These are phyloP conservation scores for Belgica antarctica DNA, from an alignment of 2,888 invertebrate genomes.

Conservation along the genomic window DNA sequence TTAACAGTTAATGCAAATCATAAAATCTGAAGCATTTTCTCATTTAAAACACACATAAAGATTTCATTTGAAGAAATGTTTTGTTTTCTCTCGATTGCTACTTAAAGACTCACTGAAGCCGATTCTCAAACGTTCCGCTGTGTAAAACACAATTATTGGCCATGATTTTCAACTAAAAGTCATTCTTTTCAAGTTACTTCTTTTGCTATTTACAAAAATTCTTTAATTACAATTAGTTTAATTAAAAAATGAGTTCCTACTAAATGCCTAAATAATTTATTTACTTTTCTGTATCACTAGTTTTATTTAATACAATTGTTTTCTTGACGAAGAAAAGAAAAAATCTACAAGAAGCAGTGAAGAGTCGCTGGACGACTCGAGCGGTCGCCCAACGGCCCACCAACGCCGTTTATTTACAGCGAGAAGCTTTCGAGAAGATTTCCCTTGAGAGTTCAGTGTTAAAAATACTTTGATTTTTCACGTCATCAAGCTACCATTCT, in stretches of 20 bases:
- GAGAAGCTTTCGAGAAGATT: neutral
- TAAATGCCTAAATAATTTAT: slow-evolving; percentile 42
- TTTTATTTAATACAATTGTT: slow-evolving; percentile 35
- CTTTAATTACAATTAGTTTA: slow-evolving; percentile 4
- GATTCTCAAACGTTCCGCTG: no score
- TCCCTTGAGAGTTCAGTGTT: neutral
- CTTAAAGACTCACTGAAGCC: no score
- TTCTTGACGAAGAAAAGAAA: slow-evolving; percentile 13
- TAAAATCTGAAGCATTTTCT: no score
- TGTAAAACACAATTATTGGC: no score
- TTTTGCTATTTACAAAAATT: neutral
- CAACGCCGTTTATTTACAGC: neutral
- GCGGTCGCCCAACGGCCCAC: neutral
- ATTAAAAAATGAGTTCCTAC: slow-evolving; percentile 22
- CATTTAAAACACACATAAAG: no score
- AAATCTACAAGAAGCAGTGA: neutral
- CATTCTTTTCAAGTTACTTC: no score
- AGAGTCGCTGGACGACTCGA: no score
- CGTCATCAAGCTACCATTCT: no score
- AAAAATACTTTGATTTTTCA: neutral
- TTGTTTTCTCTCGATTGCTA: no score
- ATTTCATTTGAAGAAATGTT: no score
- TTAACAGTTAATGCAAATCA: no score
- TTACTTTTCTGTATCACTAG: slow-evolving; percentile 23
- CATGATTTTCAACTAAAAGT: no score